Evolutionary conservation across 2,113 vertebrate genomes (phyloP).

Genomic region (Eidolon helvum): DNA sequence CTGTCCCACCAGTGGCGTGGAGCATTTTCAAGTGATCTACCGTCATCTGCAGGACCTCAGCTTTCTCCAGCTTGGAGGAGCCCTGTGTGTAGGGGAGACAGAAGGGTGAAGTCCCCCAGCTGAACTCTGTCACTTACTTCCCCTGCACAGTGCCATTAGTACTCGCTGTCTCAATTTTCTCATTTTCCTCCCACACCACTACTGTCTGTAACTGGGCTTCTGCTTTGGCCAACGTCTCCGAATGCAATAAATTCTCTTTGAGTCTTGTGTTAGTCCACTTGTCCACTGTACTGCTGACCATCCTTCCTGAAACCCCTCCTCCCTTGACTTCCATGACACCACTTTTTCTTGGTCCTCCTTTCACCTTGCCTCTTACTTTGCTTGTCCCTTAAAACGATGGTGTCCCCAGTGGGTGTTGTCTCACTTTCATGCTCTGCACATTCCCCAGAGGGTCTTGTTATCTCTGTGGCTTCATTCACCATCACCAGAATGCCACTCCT

Average conservation of each 20-base stretch:
- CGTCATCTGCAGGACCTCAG: conserved; percentile 97
- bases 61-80: conserved; percentile 96
- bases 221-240: not conserved
- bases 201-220: not conserved
- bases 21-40: conserved; percentile 97
- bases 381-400: not conserved
- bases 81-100: conserved; percentile 83
- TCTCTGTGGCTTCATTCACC: not conserved
- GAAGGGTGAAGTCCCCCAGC: not conserved
- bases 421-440: not conserved
- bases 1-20: conserved; percentile 93
- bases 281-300: not conserved
- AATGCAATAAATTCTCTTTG: not conserved
- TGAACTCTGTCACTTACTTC: not conserved
- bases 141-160: not conserved
- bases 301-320: not conserved
- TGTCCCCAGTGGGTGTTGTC: not conserved
- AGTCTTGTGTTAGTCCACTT: not conserved
- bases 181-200: not conserved
- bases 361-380: not conserved
- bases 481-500: not conserved
- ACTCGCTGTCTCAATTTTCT: not conserved
- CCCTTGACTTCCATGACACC: not conserved
- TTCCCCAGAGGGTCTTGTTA: not conserved
- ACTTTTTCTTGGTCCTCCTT: not conserved